phyloP scores from a whole-genome alignment of 2,113 vertebrate species.

The Galbula dea region DNA sequence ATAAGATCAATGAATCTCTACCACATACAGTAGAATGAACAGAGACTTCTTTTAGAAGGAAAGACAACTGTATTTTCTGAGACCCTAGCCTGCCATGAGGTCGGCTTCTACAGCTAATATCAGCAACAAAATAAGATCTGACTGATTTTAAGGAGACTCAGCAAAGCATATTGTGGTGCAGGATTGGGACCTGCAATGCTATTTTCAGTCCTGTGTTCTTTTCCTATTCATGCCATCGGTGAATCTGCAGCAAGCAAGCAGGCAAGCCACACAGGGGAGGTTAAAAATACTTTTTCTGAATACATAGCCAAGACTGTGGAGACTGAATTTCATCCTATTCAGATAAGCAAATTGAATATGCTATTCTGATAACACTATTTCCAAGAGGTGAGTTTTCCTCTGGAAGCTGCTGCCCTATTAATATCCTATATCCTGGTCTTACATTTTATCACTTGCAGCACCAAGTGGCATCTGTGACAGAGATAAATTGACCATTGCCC shows the following conservation, averaged over 20 bases:
- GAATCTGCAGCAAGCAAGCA: not conserved
- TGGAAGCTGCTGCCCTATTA: not conserved
- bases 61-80: not conserved
- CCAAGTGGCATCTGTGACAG: not conserved
- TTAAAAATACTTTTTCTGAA: conserved; percentile 6
- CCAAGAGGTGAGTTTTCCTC: not conserved
- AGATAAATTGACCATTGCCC: not conserved
- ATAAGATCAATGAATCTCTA: not conserved
- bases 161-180: not conserved
- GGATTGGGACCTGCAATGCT: not conserved
- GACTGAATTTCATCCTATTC: not conserved
- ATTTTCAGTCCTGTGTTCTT: conserved; percentile 1
- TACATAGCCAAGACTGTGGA: not conserved
- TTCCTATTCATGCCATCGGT: not conserved
- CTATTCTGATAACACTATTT: not conserved
- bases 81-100: not conserved
- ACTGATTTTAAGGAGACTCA: not conserved
- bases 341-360: not conserved
- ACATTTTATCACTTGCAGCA: not conserved
- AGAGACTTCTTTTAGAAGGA: not conserved
- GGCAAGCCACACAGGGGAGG: not conserved
- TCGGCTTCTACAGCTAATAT: not conserved
- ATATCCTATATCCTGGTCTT: not conserved
- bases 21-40: not conserved
- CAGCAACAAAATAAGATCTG: not conserved